These are phyloP conservation scores for Anableps anableps DNA, from an alignment of 2,797 vertebrate species.

Conservation along the genomic window DNA sequence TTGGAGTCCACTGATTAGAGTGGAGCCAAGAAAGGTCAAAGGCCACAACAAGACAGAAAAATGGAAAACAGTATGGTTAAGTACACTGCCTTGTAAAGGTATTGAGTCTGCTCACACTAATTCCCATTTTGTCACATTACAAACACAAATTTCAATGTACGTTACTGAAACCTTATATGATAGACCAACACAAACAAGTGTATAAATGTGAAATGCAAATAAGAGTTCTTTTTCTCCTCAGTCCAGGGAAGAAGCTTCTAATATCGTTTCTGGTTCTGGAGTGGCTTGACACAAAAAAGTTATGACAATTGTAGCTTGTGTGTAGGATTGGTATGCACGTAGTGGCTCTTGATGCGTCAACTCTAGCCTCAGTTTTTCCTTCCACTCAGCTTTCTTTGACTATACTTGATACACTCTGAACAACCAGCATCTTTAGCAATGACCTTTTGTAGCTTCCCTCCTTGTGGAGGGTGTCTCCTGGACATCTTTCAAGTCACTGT, in stretches of 20 bases:
- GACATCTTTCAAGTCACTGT: no score
- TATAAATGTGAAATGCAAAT: neutral
- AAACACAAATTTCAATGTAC: neutral
- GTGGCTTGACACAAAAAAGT: neutral
- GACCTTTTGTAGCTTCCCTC: no score
- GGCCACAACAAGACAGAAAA: neutral
- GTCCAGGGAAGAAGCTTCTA: neutral
- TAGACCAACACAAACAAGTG: neutral
- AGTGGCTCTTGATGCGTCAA: no score
- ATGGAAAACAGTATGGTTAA: neutral
- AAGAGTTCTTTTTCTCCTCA: neutral
- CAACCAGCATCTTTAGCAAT: neutral
- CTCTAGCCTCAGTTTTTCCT: neutral
- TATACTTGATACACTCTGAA: neutral
- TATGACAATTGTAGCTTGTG: neutral
- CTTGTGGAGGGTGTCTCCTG: no score
- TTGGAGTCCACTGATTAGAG: slow-evolving; percentile 1
- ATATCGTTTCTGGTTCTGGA: neutral
- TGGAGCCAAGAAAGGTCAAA: neutral
- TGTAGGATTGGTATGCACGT: neutral
- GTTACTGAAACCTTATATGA: neutral
- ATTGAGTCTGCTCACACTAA: neutral
- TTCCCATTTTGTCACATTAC: neutral
- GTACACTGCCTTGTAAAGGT: neutral
- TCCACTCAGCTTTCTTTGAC: neutral